Percentiles rank a stretch among this genome's conserved stretches.
Evolutionary conservation across 2,113 vertebrate species (phyloP).

Genomic region (Daphoenositta chrysoptera): DNA sequence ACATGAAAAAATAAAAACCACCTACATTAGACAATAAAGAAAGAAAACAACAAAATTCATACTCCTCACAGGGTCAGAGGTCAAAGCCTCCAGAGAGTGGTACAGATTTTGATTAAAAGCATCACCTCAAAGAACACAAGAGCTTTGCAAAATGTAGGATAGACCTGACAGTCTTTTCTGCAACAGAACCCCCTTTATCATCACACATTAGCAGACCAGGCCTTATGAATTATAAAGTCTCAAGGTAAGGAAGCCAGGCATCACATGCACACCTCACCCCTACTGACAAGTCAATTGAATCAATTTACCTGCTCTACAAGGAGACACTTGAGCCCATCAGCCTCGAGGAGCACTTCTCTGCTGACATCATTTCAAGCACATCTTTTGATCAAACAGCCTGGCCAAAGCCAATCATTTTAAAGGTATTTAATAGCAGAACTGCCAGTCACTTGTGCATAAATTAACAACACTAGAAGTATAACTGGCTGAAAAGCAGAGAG

Average conservation of each 20-base stretch:
- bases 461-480: constrained; percentile 6
- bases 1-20: not conserved
- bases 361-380: constrained; percentile 64
- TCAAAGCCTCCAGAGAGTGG: not conserved
- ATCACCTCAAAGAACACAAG: not conserved
- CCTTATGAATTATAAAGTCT: constrained; percentile 10
- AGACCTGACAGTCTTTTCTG: not conserved
- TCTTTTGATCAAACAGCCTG: constrained; percentile 70
- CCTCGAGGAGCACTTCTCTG: constrained; percentile 39
- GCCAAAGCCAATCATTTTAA: constrained; percentile 62
- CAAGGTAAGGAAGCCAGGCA: not conserved
- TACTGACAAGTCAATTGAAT: constrained; percentile 13
- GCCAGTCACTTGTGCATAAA: constrained; percentile 52
- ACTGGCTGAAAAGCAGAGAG: not conserved
- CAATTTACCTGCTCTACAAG: constrained; percentile 37
- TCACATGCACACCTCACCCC: not conserved
- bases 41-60: not conserved
- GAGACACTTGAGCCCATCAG: constrained; percentile 52
- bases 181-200: not conserved
- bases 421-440: constrained; percentile 56
- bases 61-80: not conserved
- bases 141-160: not conserved
- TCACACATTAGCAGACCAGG: not conserved
- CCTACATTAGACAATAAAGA: not conserved
- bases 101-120: not conserved